phyloP scores from a whole-genome alignment of 2,888 invertebrate species.

The Chrysomela aeneicollis region DNA sequence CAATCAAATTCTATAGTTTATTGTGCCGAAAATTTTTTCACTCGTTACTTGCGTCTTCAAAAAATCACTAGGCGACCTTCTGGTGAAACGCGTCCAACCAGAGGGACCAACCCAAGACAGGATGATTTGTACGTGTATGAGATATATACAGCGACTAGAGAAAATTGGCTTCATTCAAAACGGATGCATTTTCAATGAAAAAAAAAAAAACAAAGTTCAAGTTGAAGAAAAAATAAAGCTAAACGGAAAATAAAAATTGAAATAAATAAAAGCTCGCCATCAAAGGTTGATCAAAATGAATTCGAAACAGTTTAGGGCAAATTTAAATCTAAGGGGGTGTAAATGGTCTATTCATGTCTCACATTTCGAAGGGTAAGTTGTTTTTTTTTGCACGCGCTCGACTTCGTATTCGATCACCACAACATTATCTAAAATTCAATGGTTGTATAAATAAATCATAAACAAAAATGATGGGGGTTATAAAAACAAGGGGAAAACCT shows the following conservation, averaged over 20 bases:
- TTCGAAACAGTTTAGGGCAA: not conserved
- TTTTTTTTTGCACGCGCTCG: not conserved
- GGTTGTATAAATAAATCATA: constrained; percentile 24
- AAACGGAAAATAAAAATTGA: constrained; percentile 23
- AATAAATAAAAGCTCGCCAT: not conserved
- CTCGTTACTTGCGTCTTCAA: constrained; percentile 41
- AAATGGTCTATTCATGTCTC: not conserved
- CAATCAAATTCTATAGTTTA: constrained; percentile 34
- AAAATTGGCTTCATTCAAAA: constrained; percentile 49
- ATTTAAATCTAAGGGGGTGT: not conserved
- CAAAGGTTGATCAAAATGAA: not conserved
- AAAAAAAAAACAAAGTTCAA: constrained; percentile 33
- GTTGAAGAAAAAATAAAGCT: constrained; percentile 14
- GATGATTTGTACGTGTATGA: constrained; percentile 54
- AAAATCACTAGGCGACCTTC: constrained; percentile 37
- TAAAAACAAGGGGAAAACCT: constrained; percentile 21
- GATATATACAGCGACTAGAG: constrained; percentile 58
- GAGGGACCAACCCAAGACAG: constrained; percentile 40
- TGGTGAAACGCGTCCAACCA: constrained; percentile 41
- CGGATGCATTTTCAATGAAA: constrained; percentile 53
- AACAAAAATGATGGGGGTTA: constrained; percentile 19
- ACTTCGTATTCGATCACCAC: not conserved
- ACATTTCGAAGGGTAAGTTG: not conserved
- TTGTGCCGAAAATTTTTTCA: constrained; percentile 43
- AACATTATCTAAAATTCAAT: constrained; percentile 14